These are phyloP conservation scores for Acanthoscelides obtectus DNA, from an alignment of 2,888 invertebrate genomes.

Conservation along the genomic window DNA sequence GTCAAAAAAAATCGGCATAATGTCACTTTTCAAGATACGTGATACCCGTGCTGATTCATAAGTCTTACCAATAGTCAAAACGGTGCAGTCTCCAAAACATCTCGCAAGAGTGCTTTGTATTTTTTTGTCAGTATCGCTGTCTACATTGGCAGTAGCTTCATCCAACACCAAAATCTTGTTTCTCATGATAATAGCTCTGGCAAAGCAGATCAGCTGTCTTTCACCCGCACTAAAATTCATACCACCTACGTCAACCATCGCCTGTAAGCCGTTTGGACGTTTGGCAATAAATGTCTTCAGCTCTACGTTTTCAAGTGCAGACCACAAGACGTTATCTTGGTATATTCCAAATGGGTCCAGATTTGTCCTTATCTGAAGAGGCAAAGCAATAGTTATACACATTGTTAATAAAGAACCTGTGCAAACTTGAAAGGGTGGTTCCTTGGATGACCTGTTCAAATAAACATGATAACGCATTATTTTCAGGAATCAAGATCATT, in stretches of 20 bases:
- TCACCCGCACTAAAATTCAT: conserved; percentile 47
- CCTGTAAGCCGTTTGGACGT: conserved; percentile 58
- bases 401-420: no score
- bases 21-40: no score
- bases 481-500: no score
- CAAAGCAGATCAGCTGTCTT: conserved; percentile 65
- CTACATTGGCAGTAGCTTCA: conserved; percentile 79
- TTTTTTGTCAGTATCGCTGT: conserved; percentile 68
- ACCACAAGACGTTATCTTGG: conserved; percentile 75
- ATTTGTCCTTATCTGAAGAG: conserved; percentile 82
- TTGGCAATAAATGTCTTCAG: conserved; percentile 65
- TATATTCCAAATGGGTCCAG: conserved; percentile 84
- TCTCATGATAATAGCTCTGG: conserved; percentile 54
- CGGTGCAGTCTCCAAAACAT: conserved; percentile 72
- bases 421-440: no score
- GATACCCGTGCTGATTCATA: no score
- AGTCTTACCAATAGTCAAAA: conserved; percentile 73
- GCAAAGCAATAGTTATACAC: conserved; percentile 35
- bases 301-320: conserved; percentile 77
- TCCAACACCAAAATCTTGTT: conserved; percentile 44
- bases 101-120: conserved; percentile 72
- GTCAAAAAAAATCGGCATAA: no score
- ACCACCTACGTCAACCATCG: conserved; percentile 66
- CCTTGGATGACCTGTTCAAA: no score
- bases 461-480: no score